Conservation (phyloP, 2,888 invertebrate species). For the Torymus auratus region DNA sequence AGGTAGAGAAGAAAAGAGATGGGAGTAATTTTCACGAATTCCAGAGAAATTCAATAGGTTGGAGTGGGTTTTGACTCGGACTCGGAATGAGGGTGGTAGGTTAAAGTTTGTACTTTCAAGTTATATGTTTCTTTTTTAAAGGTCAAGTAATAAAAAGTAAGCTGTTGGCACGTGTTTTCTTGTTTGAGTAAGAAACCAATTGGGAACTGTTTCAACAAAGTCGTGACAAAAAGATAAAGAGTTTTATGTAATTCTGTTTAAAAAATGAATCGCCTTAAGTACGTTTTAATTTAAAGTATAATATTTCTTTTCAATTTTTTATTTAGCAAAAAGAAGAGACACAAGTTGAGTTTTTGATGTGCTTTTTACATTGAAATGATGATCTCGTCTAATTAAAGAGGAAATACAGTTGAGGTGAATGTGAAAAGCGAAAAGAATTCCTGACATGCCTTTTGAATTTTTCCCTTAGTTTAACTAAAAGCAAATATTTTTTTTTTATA, state of each 20-base stretch:
- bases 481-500: too few species aligned
- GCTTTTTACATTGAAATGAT: background rate
- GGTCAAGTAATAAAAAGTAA: too few species aligned
- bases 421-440: too few species aligned
- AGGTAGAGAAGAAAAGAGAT: background rate
- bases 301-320: background rate
- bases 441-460: too few species aligned
- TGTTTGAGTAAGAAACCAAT: too few species aligned
- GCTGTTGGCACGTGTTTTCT: too few species aligned
- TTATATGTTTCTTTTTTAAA: background rate
- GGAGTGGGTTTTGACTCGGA: conserved; percentile 8
- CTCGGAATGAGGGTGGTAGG: background rate
- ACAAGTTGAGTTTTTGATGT: background rate
- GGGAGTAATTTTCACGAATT: conserved; percentile 13
- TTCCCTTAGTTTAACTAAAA: too few species aligned
- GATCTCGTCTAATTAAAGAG: background rate
- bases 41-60: background rate
- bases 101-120: background rate
- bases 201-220: too few species aligned
- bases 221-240: too few species aligned
- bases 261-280: conserved; percentile 5
- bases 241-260: too few species aligned
- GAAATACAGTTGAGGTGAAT: background rate
- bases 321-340: background rate
- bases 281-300: background rate